Evolutionary conservation across 2,113 vertebrate genomes (phyloP), one percentile per base, ranked within the genome.

Genomic region (Meles meles): DNA sequence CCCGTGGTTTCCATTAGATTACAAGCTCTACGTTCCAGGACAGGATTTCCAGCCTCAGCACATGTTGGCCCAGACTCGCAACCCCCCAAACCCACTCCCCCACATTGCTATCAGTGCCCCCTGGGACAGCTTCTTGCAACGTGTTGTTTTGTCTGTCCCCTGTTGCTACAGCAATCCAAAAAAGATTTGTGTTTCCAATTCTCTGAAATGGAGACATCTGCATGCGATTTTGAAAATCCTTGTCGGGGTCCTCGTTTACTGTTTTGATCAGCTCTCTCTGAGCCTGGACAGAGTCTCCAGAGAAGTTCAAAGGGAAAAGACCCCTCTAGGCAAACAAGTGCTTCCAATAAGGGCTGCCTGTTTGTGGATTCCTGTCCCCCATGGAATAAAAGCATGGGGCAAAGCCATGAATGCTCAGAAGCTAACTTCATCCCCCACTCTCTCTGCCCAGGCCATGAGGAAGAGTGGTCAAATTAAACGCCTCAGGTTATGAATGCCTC

Each of bases 141-240:
- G 67, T 80, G 82, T 95, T 98, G 90, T 96, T 97, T 97, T 96
- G 92, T 93, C 93, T 97, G 63, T 97, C 91, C 65, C 71, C 44
- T 91, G 97, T 98, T 98, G 95, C 97, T 93, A 97, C 37, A 95
- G 94, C 95, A 95, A 96, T 97, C 94, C 59, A 94, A 88, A 97
- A 92, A 93, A 69, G 67, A 86, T 96, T 88, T 81, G 57, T 95
- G 92, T 93, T 97, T 96, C 85, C 94, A 97, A n/a, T 96, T 97
- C 94, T 94, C 90, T 13, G 23, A 96, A 96, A 92, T 72, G 52
- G 90, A 98, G 86, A 98, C 97, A 98, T 98, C 97, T 98, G 98
- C 15, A 79, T 94, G 95, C 93, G 97, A 97, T 98, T 98, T 98
- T 94, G 88, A 86, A 95, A 97, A 95, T 49, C 77, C 82, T 98